Evolutionary conservation across 2,113 vertebrate species (phyloP).

Genomic region (Nycticryphes semicollaris): DNA sequence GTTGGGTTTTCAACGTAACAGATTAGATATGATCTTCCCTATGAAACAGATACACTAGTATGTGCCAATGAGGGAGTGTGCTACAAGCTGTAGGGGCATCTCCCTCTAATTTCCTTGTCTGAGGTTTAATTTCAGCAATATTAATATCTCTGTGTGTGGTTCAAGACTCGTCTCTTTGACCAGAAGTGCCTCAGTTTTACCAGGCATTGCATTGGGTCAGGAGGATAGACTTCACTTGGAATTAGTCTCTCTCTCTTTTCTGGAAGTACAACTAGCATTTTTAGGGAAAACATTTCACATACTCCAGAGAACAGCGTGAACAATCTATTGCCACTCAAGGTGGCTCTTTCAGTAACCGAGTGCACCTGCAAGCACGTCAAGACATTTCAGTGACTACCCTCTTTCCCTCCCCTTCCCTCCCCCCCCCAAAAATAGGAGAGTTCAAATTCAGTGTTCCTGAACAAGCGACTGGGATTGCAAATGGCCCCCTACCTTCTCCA

Average conservation of each 20-base stretch:
- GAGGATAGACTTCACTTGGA: neutral
- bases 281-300: neutral
- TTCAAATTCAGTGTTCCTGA: neutral
- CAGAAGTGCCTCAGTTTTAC: neutral
- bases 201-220: fast-evolving
- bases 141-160: neutral
- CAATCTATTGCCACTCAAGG: neutral
- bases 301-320: neutral
- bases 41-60: neutral
- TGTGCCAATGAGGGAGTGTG: fast-evolving
- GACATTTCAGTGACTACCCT: neutral
- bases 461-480: neutral
- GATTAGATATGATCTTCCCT: neutral
- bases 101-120: neutral
- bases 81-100: neutral
- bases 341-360: neutral
- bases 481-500: neutral
- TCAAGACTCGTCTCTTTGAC: neutral
- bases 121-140: neutral
- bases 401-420: fast-evolving
- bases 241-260: neutral
- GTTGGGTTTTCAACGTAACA: neutral
- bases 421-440: neutral
- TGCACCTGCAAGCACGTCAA: neutral
- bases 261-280: neutral